A percentile compares a stretch with the other conserved stretches of the same genome.
Evolutionary conservation across 2,888 invertebrate genomes (phyloP).

Genomic region (Phragmatobia fuliginosa): DNA sequence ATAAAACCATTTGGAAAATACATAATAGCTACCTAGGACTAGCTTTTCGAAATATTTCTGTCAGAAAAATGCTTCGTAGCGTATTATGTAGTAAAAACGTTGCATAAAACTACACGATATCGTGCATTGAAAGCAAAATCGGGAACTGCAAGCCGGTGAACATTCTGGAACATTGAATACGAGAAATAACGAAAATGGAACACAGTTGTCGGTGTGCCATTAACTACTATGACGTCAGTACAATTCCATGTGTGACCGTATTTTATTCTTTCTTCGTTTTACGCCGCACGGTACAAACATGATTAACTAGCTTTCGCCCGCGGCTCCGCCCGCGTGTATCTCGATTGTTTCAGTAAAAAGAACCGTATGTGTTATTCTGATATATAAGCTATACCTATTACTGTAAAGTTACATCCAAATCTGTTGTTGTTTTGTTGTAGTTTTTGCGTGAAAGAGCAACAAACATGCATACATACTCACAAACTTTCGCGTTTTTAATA

Average conservation of each 20-base stretch:
- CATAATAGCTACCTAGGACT: constrained; percentile 37
- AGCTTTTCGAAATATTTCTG: constrained; percentile 58
- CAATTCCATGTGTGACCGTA: not conserved
- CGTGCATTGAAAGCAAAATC: constrained; percentile 67
- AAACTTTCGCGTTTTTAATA: no score
- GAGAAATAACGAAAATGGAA: constrained; percentile 64
- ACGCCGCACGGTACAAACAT: no score
- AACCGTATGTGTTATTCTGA: no score
- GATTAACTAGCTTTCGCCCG: no score
- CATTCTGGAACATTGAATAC: constrained; percentile 69
- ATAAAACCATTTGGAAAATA: constrained; percentile 35
- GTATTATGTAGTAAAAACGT: constrained; percentile 54
- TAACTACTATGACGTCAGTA: constrained; percentile 10
- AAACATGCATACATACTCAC: no score
- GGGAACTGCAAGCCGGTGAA: constrained; percentile 68
- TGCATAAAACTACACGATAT: constrained; percentile 66
- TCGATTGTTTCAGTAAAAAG: no score
- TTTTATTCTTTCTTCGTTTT: not conserved
- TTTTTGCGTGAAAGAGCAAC: no score
- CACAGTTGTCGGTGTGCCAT: constrained; percentile 50
- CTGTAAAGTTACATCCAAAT: no score
- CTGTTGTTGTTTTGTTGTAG: no score
- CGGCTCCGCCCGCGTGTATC: no score
- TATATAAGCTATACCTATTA: no score
- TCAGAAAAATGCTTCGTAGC: constrained; percentile 54